phyloP scores from a whole-genome alignment of 2,888 invertebrate species.

The Trichogramma evanescens region DNA sequence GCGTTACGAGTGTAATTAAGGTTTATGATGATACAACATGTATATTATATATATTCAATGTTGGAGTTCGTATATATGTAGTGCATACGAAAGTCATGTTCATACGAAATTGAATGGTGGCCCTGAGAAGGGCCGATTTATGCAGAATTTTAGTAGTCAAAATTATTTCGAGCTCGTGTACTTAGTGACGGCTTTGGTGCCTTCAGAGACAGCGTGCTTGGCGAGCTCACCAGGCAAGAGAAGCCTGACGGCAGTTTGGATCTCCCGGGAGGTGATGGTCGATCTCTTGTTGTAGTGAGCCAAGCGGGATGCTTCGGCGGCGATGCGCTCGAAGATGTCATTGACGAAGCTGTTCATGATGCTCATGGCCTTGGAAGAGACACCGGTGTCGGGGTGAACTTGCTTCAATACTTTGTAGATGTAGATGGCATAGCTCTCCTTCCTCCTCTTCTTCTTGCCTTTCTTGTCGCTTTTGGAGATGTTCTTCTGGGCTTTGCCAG shows the following conservation, averaged over 20 bases:
- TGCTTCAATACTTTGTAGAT: slow-evolving; percentile 10
- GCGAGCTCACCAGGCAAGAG: slow-evolving; percentile 23
- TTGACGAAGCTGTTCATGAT: slow-evolving; percentile 33
- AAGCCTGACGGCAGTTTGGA: slow-evolving; percentile 59
- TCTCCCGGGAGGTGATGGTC: slow-evolving; percentile 63
- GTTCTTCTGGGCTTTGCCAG: slow-evolving; percentile 41
- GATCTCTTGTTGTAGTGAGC: slow-evolving; percentile 44
- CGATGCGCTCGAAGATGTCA: slow-evolving; percentile 37
- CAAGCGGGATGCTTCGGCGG: slow-evolving; percentile 32
- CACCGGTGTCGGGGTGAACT: slow-evolving; percentile 53
- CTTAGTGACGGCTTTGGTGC: neutral
- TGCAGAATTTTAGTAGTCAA: neutral
- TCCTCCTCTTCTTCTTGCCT: slow-evolving; percentile 35
- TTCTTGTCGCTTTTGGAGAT: slow-evolving; percentile 40
- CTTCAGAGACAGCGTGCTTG: slow-evolving; percentile 18
- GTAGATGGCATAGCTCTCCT: slow-evolving; percentile 28
- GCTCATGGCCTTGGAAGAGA: slow-evolving; percentile 40
- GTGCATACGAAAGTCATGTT: neutral
- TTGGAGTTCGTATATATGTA: neutral
- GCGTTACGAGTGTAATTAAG: too few species aligned
- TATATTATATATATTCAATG: too few species aligned
- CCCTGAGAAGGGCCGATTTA: slow-evolving; percentile 24
- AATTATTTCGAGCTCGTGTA: neutral
- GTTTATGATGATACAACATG: too few species aligned
- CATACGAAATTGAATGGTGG: slow-evolving; percentile 10